phyloP scores from a whole-genome alignment of 2,888 invertebrate species.

The Theretra japonica region DNA sequence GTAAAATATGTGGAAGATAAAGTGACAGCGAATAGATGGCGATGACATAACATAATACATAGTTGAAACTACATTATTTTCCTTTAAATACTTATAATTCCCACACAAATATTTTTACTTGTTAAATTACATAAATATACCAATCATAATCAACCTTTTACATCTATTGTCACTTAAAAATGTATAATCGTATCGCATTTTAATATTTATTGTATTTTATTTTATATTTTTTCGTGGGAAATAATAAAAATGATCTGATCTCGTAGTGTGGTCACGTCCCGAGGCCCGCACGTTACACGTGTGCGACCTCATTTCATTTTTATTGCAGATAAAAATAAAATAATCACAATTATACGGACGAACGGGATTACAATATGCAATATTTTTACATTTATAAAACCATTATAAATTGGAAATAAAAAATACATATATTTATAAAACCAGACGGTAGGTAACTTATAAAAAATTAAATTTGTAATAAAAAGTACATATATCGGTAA shows the following conservation, averaged over 20 bases:
- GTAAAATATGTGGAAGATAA: too few species aligned
- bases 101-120: too few species aligned
- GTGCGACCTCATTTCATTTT: background rate
- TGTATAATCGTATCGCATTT: background rate
- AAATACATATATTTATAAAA: too few species aligned
- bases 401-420: background rate
- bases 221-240: background rate
- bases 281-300: slow-evolving; percentile 3
- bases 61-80: too few species aligned
- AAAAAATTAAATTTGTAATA: too few species aligned
- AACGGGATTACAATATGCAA: background rate
- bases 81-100: too few species aligned
- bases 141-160: background rate
- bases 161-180: background rate
- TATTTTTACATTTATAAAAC: background rate
- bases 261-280: slow-evolving; percentile 3
- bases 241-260: background rate
- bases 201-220: background rate
- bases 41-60: too few species aligned
- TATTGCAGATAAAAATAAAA: background rate
- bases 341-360: background rate
- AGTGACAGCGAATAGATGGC: too few species aligned
- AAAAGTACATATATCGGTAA: too few species aligned
- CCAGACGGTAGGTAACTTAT: too few species aligned
- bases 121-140: too few species aligned